Evolutionary conservation across 2,797 vertebrate species (phyloP), one percentile per base, ranked within the genome.

Genomic region (Cyprinella venusta): DNA sequence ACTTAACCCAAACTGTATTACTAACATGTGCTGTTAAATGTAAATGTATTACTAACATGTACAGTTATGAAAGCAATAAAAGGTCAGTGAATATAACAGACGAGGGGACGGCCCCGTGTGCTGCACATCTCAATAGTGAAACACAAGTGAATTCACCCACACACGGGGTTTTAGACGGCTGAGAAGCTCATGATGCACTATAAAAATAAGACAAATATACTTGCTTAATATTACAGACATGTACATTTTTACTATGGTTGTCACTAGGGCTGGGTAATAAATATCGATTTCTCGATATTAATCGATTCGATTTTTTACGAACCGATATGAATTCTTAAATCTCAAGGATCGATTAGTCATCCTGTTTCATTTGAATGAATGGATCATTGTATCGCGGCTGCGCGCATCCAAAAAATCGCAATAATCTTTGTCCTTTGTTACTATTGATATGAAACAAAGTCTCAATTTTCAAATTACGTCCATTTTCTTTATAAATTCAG

Each of bases 51-150:
- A 42, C 13, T 40, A 61, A 42, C 36, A 6, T 69, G 67, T 40
- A 36, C 54, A 38, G 19, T 38, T 56, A 38, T 75, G 36, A 40
- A 61, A 42, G 56, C 36, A 40, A 26, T 40, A 21, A 61, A 76
- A 76, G 74, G 54, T 76, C 54, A 61, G 54, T 76, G n/a, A 76
- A 26, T 42, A 56, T 76, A 59, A 75, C 56, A 38, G 42, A 38
- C 15, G 2, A 40, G 48, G 74, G 74, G 74, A 76, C 0, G 1
- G 54, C 52, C 74, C 54, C 74, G 18, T 26, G n/a, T 26, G 54
- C 54, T 76, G 54, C 74, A 12, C 36, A 76, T 26, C 42, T 75
- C 12, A 56, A 24, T 56, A 61, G 13, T 1, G 54, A 76, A 61
- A 61, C 24, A 61, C 1, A 61, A n/a, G 50, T 75, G 38, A 76